Evolutionary conservation across 2,888 invertebrate species (phyloP), one percentile per base, ranked within the genome.

Genomic region (Melanostoma scalare): DNA sequence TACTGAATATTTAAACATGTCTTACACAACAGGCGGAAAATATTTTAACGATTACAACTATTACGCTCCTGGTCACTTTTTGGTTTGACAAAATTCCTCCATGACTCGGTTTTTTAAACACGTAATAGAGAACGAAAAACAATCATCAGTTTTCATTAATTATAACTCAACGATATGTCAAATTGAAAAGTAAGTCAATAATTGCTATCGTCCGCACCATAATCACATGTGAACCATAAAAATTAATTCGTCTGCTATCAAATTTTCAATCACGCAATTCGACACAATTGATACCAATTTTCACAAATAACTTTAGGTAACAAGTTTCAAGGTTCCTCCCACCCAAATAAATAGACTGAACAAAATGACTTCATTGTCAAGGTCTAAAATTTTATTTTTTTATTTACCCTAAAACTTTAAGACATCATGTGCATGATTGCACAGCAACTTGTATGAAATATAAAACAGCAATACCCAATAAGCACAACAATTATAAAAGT

Each of bases 251-350:
- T 20, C 20, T 20, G 4, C 10, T 31, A 56, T 35, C 6, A 31
- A 53, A 5, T 53, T 33, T 48, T 50, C 46, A 52, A 71, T 46
- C 61, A 74, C 74, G 74, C 68, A 56, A 63, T n/a, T 61, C n/a
- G 30, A 48, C 73, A 44, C 33, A 53, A 44, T 38, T 44, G 35
- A 2, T 10, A 38, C 52, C 20, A 3, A 3, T 10, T n/a, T 1
- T 31, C n/a, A 36, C 35, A 50, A 50, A 42, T n/a, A 50, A 63
- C 52, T 38, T 35, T 35, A 8, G 9, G 8, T 2, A 33, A 5
- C n/a, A 6, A 30, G 10, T 58, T 46, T 61, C 46, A 61, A 46
- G 46, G 46, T 61, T 20, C 61, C 44, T 3, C 10, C 9, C 10
- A 46, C 33, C 4, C 3, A 46, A 38, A 5, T 31, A 0, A 3